Evolutionary conservation across 2,113 vertebrate genomes (phyloP), one percentile per base, ranked within the genome.

Genomic region (Hydrolagus affinis): DNA sequence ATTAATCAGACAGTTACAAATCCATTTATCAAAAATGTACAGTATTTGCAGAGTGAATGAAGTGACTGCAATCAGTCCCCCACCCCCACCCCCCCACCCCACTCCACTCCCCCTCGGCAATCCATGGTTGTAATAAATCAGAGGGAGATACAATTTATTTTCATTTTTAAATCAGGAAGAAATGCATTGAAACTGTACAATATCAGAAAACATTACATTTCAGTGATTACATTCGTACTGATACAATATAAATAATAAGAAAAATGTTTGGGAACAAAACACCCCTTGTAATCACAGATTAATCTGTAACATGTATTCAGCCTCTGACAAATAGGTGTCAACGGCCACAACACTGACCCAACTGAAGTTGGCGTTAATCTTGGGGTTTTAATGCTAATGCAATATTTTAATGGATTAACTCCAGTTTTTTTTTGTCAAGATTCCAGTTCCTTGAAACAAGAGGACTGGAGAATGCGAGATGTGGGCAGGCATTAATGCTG

Each of bases 1-100:
- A 68, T 83, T 83, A 83, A 68, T 83, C 78, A 83, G 64, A 83
- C 77, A 80, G 60, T 66, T 83, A 83, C 78, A 83, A 83, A 83
- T 44, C 44, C 44, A 44, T 83, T 66, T 44, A 75, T 75, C 28
- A 66, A 83, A 68, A 83, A 83, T 83, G 78, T 83, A 83, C 78
- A 83, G 25, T 83, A 83, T 83, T 83, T 83, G 62, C 78, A 83
- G n/a, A 80, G 15, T 66, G 60, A 83, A 83, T 66, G 78, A 83
- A 68, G 78, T 44, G 2, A 44, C 44, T 44, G 44, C 44, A 44
- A 83, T 68, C 78, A 32, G 60, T 83, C 78, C 21, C 62, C 78
- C 59, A 25, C 60, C n/a, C 15, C 78, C 66, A 9, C 60, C 28
- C 64, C 28, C 15, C n/a, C n/a, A n/a, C 21, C 62, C 78, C 59